Percentiles rank a stretch among this genome's conserved stretches.
phyloP scores from a whole-genome alignment of 2,888 invertebrate genomes.

The Carabus problematicus region DNA sequence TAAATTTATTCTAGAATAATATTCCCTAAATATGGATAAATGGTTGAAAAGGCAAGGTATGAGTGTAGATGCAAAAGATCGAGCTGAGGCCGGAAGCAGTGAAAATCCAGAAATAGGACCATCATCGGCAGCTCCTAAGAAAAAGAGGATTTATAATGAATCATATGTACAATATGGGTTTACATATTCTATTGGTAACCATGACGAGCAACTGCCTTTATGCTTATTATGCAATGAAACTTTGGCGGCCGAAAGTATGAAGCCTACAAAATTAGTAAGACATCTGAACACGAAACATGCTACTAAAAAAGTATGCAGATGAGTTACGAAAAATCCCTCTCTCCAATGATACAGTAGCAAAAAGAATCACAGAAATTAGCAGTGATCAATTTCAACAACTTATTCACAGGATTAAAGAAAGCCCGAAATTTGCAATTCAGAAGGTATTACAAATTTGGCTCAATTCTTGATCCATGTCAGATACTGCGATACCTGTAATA shows the following conservation, averaged over 20 bases:
- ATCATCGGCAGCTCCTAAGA: slow-evolving; percentile 3
- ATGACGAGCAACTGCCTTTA: slow-evolving; percentile 42
- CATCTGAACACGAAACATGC: slow-evolving; percentile 41
- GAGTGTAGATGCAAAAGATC: slow-evolving; percentile 16
- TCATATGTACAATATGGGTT: slow-evolving; percentile 41
- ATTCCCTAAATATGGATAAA: slow-evolving; percentile 11
- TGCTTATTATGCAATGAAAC: slow-evolving; percentile 45
- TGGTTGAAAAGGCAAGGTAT: slow-evolving; percentile 1
- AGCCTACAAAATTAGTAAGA: slow-evolving; percentile 42
- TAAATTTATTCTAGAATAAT: slow-evolving; percentile 13
- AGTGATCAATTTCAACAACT: slow-evolving; percentile 33
- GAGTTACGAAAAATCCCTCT: slow-evolving; percentile 33
- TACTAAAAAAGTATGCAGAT: slow-evolving; percentile 21
- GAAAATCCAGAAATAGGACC: slow-evolving; percentile 7
- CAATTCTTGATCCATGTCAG: slow-evolving; percentile 14
- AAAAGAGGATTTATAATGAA: slow-evolving; percentile 7
- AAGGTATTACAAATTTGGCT: slow-evolving; percentile 35
- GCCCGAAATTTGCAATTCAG: slow-evolving; percentile 32
- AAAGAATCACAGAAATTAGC: slow-evolving; percentile 36
- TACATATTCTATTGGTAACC: slow-evolving; percentile 23
- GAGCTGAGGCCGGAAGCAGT: background rate
- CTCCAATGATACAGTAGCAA: slow-evolving; percentile 33
- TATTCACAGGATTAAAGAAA: slow-evolving; percentile 34
- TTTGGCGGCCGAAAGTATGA: slow-evolving; percentile 45
- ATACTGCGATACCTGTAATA: slow-evolving; percentile 4